phyloP scores from a whole-genome alignment of 2,797 vertebrate genomes.

The Neopelma chrysocephalum region DNA sequence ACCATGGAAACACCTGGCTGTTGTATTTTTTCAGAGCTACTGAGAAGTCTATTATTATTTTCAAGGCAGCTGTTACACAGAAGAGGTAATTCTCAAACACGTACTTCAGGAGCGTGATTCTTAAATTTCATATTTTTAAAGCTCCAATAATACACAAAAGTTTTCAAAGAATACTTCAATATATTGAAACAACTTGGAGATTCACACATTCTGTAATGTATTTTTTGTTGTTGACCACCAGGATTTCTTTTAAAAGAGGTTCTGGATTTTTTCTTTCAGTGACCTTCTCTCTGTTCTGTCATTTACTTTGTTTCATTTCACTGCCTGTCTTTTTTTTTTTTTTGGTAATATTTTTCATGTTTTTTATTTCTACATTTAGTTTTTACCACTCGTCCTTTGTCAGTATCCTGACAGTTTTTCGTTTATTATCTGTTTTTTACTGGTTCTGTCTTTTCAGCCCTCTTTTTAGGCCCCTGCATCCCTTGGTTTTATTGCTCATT shows the following conservation, averaged over 20 bases:
- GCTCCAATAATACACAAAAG: neutral
- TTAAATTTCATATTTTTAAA: neutral
- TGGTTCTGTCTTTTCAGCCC: neutral
- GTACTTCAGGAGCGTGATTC: neutral
- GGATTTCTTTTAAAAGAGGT: neutral
- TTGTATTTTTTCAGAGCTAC: neutral
- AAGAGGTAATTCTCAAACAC: neutral
- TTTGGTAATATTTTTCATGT: neutral
- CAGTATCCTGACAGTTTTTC: neutral
- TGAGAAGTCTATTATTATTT: neutral
- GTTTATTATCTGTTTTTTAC: neutral
- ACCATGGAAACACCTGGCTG: neutral
- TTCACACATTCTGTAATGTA: neutral
- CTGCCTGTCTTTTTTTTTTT: neutral
- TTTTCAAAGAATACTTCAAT: accelerated
- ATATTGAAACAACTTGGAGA: neutral
- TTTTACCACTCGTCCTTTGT: neutral
- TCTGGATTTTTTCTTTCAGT: neutral
- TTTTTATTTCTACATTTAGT: neutral
- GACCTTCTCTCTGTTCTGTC: neutral
- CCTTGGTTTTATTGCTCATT: neutral
- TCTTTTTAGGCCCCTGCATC: neutral
- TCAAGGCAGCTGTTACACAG: neutral
- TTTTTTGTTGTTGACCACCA: neutral
- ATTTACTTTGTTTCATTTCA: neutral